Base-by-base conservation (phyloP, 1,140 invertebrate species). In the Drosophila suzukii region DNA sequence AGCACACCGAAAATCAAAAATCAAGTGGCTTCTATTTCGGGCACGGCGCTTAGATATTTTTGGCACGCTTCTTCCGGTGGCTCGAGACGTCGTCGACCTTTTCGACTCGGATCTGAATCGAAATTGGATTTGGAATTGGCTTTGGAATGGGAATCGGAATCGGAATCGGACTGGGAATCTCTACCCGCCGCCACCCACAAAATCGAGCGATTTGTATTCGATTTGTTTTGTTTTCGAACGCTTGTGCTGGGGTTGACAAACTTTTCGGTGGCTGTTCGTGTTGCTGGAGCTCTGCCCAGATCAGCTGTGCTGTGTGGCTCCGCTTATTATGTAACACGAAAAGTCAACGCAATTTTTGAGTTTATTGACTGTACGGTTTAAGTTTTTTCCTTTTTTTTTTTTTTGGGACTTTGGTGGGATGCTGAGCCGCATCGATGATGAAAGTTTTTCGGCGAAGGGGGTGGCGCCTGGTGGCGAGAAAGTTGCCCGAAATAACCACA, bases 301-400 rank as follows among this genome's bases (percentile, higher is more conserved):
- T 81, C 78, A 81, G 78, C 78, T 80, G 68, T 80, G 68, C 20
- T 43, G n/a, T 43, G 15, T 65, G 46, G 34, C 39, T 17, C 39
- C 51, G 59, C 32, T 85, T 65, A 63, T 90, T 91, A 91, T 90
- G 80, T 91, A 90, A 90, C 73, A 65, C 71, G 60, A 76, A 81
- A 71, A 82, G 66, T 68, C 74, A 67, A 77, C 80, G 75, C 66
- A 57, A 80, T 77, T 75, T 47, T 53, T 51, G 66, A 75, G 65
- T 84, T 85, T 85, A 78, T 85, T 85, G 78, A 88, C 78, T 82
- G 66, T 36, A 58, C 20, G 53, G 57, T 27, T 46, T 17, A 24
- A 43, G 55, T 60, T 43, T 59, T 17, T 38, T 49, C 46, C n/a
- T n/a, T n/a, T 51, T 58, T 10, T 55, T 17, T 8, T n/a, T 41